These are phyloP conservation scores for Acropora yongei DNA, from an alignment of 64 coral and sea anemone species.

Conservation along the genomic window DNA sequence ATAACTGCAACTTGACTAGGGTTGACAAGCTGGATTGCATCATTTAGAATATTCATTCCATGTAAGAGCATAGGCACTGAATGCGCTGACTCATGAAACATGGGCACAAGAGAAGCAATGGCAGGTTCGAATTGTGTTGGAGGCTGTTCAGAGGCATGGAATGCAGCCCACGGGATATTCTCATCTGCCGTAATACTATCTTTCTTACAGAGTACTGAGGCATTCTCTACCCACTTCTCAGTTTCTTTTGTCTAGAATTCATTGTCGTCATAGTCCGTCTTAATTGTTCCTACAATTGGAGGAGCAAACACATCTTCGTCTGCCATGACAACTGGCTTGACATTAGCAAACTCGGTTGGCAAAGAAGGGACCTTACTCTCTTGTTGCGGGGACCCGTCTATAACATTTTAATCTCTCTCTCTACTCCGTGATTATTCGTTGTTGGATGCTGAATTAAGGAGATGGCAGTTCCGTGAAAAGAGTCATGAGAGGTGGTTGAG, in stretches of 20 bases:
- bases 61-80: constrained; percentile 9
- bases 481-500: not conserved
- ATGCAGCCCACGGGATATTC: constrained; percentile 38
- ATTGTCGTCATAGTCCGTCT: not conserved
- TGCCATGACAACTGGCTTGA: constrained; percentile 36
- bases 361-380: constrained; percentile 28
- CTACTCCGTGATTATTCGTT: constrained; percentile 29
- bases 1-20: not conserved
- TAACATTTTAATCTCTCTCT: constrained; percentile 20
- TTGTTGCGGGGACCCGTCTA: constrained; percentile 12
- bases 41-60: not conserved
- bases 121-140: constrained; percentile 5
- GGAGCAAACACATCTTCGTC: constrained; percentile 30
- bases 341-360: constrained; percentile 26
- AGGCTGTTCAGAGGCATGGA: constrained; percentile 6
- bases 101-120: constrained; percentile 25
- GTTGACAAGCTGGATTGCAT: not conserved
- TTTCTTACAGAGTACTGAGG: constrained; percentile 3
- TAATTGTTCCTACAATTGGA: constrained; percentile 19
- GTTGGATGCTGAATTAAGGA: constrained; percentile 27
- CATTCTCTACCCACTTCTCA: not conserved
- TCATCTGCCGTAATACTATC: constrained; percentile 2
- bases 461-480: not conserved
- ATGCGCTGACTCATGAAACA: constrained; percentile 39
- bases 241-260: constrained; percentile 32